phyloP scores from a whole-genome alignment of 2,797 vertebrate genomes.

The Euphonia xanthogaster region DNA sequence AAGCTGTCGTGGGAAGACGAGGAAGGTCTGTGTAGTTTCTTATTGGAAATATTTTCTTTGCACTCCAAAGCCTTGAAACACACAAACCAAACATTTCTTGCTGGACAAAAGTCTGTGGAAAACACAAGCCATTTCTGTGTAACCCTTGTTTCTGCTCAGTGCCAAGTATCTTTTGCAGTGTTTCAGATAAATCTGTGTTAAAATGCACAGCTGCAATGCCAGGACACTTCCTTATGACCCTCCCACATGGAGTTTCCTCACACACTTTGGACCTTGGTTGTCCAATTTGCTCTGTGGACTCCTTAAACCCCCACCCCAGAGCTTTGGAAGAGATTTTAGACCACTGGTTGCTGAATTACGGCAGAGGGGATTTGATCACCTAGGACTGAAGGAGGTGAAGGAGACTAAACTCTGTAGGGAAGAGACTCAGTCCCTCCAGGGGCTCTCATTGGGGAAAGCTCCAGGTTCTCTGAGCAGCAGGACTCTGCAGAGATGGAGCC shows the following conservation, averaged over 20 bases:
- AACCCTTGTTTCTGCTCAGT: neutral
- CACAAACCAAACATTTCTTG: conserved; percentile 29
- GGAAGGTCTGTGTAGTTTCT: conserved; percentile 21
- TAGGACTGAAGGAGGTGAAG: neutral
- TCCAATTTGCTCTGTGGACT: neutral
- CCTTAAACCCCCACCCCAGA: neutral
- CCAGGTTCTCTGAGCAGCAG: neutral
- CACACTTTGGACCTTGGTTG: neutral
- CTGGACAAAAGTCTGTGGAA: neutral
- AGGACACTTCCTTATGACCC: neutral
- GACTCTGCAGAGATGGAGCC: neutral
- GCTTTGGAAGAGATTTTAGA: neutral
- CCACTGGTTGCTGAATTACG: rapidly evolving
- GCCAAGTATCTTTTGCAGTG: neutral
- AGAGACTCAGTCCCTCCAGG: rapidly evolving
- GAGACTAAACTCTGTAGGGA: neutral
- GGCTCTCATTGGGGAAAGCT: neutral
- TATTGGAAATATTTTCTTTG: conserved; percentile 36
- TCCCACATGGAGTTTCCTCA: rapidly evolving
- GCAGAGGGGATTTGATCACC: neutral
- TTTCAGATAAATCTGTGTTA: neutral
- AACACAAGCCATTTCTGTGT: neutral
- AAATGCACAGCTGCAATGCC: neutral
- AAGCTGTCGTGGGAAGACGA: conserved; percentile 49
- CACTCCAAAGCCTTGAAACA: conserved; percentile 13